Evolutionary conservation across 2,888 invertebrate genomes (phyloP).

Genomic region (Dolichomitus sp.): DNA sequence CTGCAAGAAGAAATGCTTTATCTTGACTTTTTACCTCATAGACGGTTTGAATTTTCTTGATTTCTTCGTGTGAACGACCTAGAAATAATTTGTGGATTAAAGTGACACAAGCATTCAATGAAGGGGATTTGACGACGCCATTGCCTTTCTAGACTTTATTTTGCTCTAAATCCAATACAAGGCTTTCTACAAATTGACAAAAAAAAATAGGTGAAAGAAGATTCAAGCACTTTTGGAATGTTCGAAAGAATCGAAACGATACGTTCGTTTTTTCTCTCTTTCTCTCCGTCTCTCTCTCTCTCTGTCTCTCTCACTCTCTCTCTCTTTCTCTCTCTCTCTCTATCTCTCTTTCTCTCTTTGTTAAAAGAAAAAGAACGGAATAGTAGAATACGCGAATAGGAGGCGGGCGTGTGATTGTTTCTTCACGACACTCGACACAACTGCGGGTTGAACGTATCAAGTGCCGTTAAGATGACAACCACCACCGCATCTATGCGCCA

Average conservation of each 20-base stretch:
- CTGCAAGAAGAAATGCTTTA: constrained; percentile 3
- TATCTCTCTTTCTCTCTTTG: constrained; percentile 33
- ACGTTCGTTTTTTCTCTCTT: constrained; percentile 64
- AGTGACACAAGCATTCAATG: constrained; percentile 44
- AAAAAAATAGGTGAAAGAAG: constrained; percentile 68
- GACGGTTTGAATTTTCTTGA: too few species aligned
- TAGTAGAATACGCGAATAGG: constrained; percentile 47
- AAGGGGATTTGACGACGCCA: constrained; percentile 43
- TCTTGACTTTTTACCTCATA: background rate
- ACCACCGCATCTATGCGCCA: constrained; percentile 19
- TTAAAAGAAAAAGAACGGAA: constrained; percentile 66
- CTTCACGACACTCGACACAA: constrained; percentile 44
- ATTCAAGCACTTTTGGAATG: constrained; percentile 82
- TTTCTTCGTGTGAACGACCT: background rate
- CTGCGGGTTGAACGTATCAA: constrained; percentile 50
- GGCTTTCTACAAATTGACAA: constrained; percentile 84
- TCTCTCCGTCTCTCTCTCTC: constrained; percentile 8
- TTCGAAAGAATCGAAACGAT: constrained; percentile 80
- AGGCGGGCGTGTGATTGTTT: constrained; percentile 35
- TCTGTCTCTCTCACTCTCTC: background rate
- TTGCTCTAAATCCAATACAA: constrained; percentile 85
- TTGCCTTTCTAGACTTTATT: constrained; percentile 86
- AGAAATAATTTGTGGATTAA: constrained; percentile 7
- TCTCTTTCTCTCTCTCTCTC: constrained; percentile 1
- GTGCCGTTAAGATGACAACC: constrained; percentile 28